A percentile compares a stretch with the other conserved stretches of the same genome.
Evolutionary conservation across 2,888 invertebrate genomes (phyloP).

Genomic region (Phengaris alcon): DNA sequence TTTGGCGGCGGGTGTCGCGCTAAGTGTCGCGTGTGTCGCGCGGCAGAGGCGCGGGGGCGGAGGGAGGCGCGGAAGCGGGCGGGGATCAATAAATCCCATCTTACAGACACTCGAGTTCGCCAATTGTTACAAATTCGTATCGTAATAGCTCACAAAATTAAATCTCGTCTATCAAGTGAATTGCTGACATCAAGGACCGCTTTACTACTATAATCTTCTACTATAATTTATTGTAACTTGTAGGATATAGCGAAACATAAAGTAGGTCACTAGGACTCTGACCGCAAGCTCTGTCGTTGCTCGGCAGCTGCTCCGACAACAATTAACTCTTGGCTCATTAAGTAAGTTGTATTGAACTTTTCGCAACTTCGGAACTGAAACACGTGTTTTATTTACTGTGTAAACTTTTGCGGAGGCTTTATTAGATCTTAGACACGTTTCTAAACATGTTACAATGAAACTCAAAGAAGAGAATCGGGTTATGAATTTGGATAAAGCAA

Average conservation of each 20-base stretch:
- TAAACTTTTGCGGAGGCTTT: not conserved
- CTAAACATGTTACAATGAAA: no score
- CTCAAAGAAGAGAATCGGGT: no score
- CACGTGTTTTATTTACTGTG: not conserved
- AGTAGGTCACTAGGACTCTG: conserved; percentile 13
- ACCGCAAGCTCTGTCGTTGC: conserved; percentile 2
- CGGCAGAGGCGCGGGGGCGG: not conserved
- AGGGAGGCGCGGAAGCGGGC: not conserved
- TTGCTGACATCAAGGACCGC: not conserved
- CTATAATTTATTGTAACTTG: not conserved
- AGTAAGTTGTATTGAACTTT: conserved; percentile 5
- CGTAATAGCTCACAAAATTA: not conserved
- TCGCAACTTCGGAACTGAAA: not conserved
- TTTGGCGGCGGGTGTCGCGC: conserved; percentile 12
- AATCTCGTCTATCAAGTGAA: not conserved
- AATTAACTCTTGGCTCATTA: not conserved
- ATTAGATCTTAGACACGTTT: not conserved
- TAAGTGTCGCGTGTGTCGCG: conserved; percentile 2
- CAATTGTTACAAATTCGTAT: not conserved
- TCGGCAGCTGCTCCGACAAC: conserved; percentile 11
- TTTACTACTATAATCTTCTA: not conserved
- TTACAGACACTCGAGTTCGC: not conserved
- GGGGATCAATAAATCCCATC: conserved; percentile 15
- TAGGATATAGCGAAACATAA: not conserved
- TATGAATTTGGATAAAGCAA: not conserved